Evolutionary conservation across 23 tunicate genomes (phyloP).

Genomic region (Phallusia fumigata): DNA sequence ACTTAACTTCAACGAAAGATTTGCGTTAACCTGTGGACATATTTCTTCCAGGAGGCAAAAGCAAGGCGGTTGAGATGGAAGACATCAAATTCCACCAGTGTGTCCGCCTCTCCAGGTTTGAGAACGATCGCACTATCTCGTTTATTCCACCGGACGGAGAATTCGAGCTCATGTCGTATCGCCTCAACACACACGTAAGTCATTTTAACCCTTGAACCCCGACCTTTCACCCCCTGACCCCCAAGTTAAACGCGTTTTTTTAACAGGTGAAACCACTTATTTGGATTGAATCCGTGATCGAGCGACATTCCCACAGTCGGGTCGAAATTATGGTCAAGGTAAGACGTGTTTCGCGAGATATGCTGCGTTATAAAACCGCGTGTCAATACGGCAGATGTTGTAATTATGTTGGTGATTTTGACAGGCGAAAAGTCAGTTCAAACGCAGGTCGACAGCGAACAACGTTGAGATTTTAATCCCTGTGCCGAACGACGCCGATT

Average conservation of each 20-base stretch:
- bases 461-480: slow-evolving; percentile 93
- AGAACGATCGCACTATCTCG: slow-evolving; percentile 96
- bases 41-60: slow-evolving; percentile 77
- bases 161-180: slow-evolving; percentile 93
- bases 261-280: slow-evolving; percentile 94
- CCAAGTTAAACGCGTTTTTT: background rate
- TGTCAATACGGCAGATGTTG: background rate
- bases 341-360: background rate
- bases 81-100: slow-evolving; percentile 99
- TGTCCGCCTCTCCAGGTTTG: slow-evolving; percentile 90
- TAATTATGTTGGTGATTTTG: background rate
- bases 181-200: slow-evolving; percentile 94
- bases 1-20: no score
- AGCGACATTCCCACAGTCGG: slow-evolving; percentile 91
- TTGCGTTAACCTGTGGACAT: no score
- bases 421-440: slow-evolving; percentile 96
- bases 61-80: slow-evolving; percentile 97
- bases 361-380: background rate
- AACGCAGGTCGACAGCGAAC: slow-evolving; percentile 95
- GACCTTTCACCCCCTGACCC: background rate
- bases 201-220: background rate
- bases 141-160: slow-evolving; percentile 99
- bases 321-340: slow-evolving; percentile 99
- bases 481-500: slow-evolving; percentile 95
- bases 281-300: slow-evolving; percentile 96